Evolutionary conservation across 2,797 vertebrate genomes (phyloP).

Genomic region (Hyperoplus immaculatus): DNA sequence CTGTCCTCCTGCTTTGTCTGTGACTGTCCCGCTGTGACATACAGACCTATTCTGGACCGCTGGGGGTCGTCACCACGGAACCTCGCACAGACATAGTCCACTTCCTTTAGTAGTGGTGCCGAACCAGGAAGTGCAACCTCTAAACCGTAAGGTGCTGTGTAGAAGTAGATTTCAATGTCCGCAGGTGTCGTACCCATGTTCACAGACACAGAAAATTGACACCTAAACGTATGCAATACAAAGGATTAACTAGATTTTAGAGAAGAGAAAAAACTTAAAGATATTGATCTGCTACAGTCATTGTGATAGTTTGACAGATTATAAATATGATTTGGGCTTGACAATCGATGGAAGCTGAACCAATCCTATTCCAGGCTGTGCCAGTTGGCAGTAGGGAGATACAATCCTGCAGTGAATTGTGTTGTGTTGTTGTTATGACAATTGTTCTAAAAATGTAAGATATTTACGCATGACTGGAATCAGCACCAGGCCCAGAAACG

Average conservation of each 20-base stretch:
- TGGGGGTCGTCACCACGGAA: conserved; percentile 44
- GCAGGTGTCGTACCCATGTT: neutral
- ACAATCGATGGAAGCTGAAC: neutral
- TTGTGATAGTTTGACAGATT: neutral
- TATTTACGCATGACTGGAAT: neutral
- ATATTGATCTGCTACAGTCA: neutral
- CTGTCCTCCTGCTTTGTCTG: conserved; percentile 41
- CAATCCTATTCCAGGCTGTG: neutral
- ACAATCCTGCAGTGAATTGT: neutral
- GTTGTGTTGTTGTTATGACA: neutral
- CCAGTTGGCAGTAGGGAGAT: neutral
- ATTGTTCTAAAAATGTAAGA: neutral
- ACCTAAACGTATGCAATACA: neutral
- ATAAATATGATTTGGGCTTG: neutral
- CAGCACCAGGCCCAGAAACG: neutral
- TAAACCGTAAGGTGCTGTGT: conserved; percentile 35
- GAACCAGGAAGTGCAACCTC: conserved; percentile 52
- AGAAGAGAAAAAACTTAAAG: neutral
- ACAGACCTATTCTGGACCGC: conserved; percentile 34
- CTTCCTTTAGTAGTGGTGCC: conserved; percentile 47
- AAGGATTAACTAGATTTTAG: neutral
- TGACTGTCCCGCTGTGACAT: conserved; percentile 39
- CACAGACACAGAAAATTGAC: neutral
- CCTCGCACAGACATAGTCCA: conserved; percentile 32
- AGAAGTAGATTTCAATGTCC: neutral